phyloP scores from a whole-genome alignment of 2,888 invertebrate species.

The Synanthedon andrenaeformis region DNA sequence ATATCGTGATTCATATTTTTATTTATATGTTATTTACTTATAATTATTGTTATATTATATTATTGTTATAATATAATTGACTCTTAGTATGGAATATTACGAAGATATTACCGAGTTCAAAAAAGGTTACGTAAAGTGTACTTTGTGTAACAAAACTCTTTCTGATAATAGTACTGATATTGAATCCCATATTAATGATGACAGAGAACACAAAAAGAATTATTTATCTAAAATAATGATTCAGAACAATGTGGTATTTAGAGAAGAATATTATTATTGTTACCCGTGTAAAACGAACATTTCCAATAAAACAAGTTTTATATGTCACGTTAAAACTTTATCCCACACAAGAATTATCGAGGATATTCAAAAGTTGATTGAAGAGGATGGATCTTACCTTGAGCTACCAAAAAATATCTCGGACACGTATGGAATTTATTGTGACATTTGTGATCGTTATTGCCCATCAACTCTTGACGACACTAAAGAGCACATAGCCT shows the following conservation, averaged over 20 bases:
- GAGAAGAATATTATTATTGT: constrained; percentile 13
- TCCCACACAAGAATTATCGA: constrained; percentile 14
- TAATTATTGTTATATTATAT: too few relatives aligned
- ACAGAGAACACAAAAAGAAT: constrained; percentile 14
- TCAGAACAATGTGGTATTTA: constrained; percentile 19
- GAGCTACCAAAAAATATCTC: constrained; percentile 17
- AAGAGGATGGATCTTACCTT: constrained; percentile 26
- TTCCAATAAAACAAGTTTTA: constrained; percentile 4
- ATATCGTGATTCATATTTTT: too few relatives aligned
- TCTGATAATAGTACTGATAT: constrained; percentile 13
- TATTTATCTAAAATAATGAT: constrained; percentile 20
- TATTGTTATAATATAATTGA: too few relatives aligned
- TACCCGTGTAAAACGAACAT: constrained; percentile 17
- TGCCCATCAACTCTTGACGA: constrained; percentile 14
- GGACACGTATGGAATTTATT: constrained; percentile 12
- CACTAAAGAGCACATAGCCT: constrained; percentile 17
- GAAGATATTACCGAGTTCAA: constrained; percentile 21
- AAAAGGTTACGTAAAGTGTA: constrained; percentile 20
- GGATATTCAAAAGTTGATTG: constrained; percentile 14
- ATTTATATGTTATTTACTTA: too few relatives aligned
- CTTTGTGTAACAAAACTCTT: constrained; percentile 21
- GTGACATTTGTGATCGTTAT: constrained; percentile 21
- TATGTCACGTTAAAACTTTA: constrained; percentile 17
- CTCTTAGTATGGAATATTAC: constrained; percentile 21
- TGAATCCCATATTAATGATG: constrained; percentile 19